Conservation (phyloP, 2,797 vertebrate genomes). For the Bradypodion pumilum region DNA sequence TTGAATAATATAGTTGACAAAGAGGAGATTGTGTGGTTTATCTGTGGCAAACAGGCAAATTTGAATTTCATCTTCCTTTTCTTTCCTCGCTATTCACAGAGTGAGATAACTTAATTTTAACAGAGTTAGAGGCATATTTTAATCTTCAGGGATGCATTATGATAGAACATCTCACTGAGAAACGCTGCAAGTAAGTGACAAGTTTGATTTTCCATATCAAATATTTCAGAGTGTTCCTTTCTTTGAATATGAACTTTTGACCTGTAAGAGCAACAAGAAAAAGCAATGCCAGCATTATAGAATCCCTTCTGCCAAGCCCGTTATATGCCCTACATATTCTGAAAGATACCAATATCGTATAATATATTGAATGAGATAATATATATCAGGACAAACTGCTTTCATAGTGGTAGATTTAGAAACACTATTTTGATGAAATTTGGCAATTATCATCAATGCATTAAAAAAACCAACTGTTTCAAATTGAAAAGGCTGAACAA, state of each 20-base stretch:
- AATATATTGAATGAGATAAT: neutral
- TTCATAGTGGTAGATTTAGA: neutral
- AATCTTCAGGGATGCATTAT: conserved; percentile 11
- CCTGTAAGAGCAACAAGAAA: neutral
- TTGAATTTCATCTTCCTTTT: conserved; percentile 15
- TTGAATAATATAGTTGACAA: conserved; percentile 34
- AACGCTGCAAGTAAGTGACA: neutral
- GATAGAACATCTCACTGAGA: neutral
- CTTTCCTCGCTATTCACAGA: neutral
- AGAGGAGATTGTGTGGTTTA: conserved; percentile 17
- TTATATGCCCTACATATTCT: neutral
- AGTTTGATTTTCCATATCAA: neutral
- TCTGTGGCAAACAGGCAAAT: conserved; percentile 44
- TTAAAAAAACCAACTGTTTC: neutral
- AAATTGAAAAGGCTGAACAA: conserved; percentile 19
- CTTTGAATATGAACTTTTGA: neutral
- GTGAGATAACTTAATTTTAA: conserved; percentile 30
- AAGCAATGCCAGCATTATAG: neutral
- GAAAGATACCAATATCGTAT: neutral
- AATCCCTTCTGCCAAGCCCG: accelerated
- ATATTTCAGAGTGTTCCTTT: neutral
- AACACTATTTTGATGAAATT: accelerated
- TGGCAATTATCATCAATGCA: neutral
- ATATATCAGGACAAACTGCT: neutral
- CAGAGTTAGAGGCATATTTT: conserved; percentile 20